Evolutionary conservation across 2,888 invertebrate genomes (phyloP).

Genomic region (Erynnis tages): DNA sequence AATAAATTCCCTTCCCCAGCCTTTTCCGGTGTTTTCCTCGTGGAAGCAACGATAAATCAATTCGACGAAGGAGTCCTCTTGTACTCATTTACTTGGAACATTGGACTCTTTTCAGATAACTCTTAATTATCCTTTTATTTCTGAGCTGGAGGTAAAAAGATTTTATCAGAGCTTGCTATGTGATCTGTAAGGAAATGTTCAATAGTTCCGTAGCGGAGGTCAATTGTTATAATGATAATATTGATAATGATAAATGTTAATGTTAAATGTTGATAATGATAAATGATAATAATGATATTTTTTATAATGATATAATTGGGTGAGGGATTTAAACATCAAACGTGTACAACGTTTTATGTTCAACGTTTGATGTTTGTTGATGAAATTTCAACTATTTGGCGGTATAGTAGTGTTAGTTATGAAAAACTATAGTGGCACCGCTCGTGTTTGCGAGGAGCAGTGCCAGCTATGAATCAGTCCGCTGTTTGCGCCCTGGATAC

Average conservation of each 20-base stretch:
- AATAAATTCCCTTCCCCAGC: constrained; percentile 14
- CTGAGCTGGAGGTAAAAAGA: neutral
- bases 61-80: constrained; percentile 24
- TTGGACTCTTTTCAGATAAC: constrained; percentile 26
- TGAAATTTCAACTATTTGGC: too few relatives aligned
- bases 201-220: too few relatives aligned
- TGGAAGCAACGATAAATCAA: constrained; percentile 22
- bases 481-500: neutral
- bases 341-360: too few relatives aligned
- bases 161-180: constrained; percentile 1
- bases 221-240: too few relatives aligned
- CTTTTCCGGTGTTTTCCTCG: constrained; percentile 21
- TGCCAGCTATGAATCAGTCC: neutral
- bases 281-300: too few relatives aligned
- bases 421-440: neutral
- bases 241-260: too few relatives aligned
- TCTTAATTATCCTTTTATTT: constrained; percentile 23
- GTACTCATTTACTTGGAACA: constrained; percentile 25
- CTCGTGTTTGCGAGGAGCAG: neutral
- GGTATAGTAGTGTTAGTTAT: too few relatives aligned
- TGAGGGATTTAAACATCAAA: too few relatives aligned
- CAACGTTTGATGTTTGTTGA: too few relatives aligned
- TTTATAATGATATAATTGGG: too few relatives aligned
- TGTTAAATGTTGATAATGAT: too few relatives aligned
- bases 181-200: too few relatives aligned